These are phyloP conservation scores for Dicyrtomina minuta DNA, from an alignment of 2,888 invertebrate species.

Conservation along the genomic window DNA sequence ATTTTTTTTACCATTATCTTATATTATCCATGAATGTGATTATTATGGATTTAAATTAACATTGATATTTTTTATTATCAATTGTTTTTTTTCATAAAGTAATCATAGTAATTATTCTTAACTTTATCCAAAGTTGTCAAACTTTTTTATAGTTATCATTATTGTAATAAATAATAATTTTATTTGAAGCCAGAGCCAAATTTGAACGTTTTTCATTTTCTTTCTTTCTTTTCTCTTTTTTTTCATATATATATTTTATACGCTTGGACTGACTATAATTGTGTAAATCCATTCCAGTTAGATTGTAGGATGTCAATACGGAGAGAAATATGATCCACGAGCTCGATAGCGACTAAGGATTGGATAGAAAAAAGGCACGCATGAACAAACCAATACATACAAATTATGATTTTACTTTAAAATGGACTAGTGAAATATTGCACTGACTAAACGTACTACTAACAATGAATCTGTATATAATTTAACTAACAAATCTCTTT, in stretches of 20 bases:
- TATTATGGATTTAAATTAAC: conserved; percentile 5
- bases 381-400: background rate
- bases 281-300: conserved; percentile 23
- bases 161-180: conserved; percentile 26
- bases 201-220: conserved; percentile 10
- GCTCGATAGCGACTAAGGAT: conserved; percentile 37
- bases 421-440: too few species aligned
- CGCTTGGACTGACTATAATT: conserved; percentile 15
- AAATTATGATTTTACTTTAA: too few species aligned
- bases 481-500: too few species aligned
- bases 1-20: conserved; percentile 18
- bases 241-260: too few species aligned
- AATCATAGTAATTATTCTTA: background rate
- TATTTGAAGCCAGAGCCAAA: conserved; percentile 22
- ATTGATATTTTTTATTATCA: conserved; percentile 1
- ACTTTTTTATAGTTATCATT: conserved; percentile 5
- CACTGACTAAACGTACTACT: too few species aligned
- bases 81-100: background rate
- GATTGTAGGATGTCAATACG: conserved; percentile 34
- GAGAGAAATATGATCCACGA: conserved; percentile 42
- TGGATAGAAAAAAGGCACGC: background rate
- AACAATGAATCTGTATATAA: too few species aligned
- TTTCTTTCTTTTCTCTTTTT: too few species aligned
- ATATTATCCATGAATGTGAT: conserved; percentile 4
- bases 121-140: background rate